These are phyloP conservation scores for Boleophthalmus pectinirostris DNA, from an alignment of 2,113 vertebrate genomes.

Conservation along the genomic window DNA sequence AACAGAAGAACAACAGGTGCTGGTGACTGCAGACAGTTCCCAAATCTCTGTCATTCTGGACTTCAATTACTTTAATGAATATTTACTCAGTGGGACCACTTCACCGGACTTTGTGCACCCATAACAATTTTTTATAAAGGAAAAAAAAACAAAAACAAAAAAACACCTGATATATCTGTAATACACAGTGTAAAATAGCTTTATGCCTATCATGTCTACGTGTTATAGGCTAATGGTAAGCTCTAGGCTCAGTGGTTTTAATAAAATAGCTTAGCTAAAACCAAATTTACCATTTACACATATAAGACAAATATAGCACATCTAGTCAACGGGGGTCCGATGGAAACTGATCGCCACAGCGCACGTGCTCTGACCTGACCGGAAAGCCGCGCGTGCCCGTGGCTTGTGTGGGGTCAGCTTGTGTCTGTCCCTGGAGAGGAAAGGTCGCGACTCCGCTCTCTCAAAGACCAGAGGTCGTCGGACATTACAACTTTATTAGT, in stretches of 20 bases:
- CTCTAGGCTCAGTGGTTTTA: too few species aligned
- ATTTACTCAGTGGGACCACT: too few species aligned
- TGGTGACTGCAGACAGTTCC: not conserved
- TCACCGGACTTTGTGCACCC: too few species aligned
- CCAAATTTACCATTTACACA: too few species aligned
- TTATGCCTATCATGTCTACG: too few species aligned
- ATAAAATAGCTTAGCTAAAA: too few species aligned
- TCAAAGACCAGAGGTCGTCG: conserved; percentile 10
- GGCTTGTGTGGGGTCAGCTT: conserved; percentile 55
- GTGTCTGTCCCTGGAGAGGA: conserved; percentile 39
- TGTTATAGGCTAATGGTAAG: too few species aligned
- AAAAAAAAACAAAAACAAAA: too few species aligned
- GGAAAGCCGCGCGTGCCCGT: conserved; percentile 34
- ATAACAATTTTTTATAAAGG: too few species aligned
- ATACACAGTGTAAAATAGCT: too few species aligned
- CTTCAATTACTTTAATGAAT: not conserved
- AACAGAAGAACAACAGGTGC: not conserved
- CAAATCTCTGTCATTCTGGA: not conserved
- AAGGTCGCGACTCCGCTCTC: conserved; percentile 54
- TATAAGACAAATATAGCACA: too few species aligned
- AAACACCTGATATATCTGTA: too few species aligned
- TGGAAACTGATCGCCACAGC: not conserved
- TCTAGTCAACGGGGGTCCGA: not conserved
- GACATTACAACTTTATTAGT: conserved; percentile 11
- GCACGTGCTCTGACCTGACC: conserved; percentile 4